A percentile compares a stretch with the other conserved stretches of the same genome.
These are phyloP conservation scores for Calliphora vicina DNA, from an alignment of 1,140 invertebrate species.

Conservation along the genomic window DNA sequence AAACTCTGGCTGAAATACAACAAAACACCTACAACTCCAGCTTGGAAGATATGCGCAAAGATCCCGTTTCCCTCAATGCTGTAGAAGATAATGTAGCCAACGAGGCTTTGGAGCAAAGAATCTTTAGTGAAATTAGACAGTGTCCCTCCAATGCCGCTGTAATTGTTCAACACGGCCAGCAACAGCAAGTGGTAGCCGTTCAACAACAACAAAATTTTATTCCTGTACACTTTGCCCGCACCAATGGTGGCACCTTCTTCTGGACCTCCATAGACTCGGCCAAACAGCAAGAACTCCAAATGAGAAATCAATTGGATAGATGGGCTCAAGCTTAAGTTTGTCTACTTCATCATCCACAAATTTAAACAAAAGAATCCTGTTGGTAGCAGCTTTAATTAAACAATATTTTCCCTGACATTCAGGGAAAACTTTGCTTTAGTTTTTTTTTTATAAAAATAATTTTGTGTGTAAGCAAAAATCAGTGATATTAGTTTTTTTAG, in stretches of 20 bases:
- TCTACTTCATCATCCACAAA: background rate
- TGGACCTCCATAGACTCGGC: constrained; percentile 68
- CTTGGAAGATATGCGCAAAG: constrained; percentile 64
- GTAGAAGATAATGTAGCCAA: constrained; percentile 69
- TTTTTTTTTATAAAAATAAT: background rate
- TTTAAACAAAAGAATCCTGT: constrained; percentile 37
- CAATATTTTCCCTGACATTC: constrained; percentile 60
- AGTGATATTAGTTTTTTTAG: constrained; percentile 51
- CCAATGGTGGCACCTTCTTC: constrained; percentile 75
- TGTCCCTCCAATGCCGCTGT: constrained; percentile 69
- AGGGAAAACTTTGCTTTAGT: background rate
- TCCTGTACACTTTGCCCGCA: constrained; percentile 70
- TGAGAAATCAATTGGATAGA: constrained; percentile 66
- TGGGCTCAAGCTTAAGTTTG: constrained; percentile 72
- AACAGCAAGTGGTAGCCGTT: constrained; percentile 67
- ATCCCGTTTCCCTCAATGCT: constrained; percentile 58
- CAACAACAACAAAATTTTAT: constrained; percentile 68
- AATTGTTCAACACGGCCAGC: constrained; percentile 68
- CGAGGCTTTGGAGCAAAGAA: constrained; percentile 70
- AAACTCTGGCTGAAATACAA: constrained; percentile 54
- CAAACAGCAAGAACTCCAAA: constrained; percentile 66
- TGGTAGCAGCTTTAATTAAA: constrained; percentile 67
- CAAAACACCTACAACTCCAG: constrained; percentile 60
- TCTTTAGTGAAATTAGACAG: constrained; percentile 69
- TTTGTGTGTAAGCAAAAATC: background rate